phyloP scores from a whole-genome alignment of 2,113 vertebrate genomes.

The Tragelaphus imberbis region DNA sequence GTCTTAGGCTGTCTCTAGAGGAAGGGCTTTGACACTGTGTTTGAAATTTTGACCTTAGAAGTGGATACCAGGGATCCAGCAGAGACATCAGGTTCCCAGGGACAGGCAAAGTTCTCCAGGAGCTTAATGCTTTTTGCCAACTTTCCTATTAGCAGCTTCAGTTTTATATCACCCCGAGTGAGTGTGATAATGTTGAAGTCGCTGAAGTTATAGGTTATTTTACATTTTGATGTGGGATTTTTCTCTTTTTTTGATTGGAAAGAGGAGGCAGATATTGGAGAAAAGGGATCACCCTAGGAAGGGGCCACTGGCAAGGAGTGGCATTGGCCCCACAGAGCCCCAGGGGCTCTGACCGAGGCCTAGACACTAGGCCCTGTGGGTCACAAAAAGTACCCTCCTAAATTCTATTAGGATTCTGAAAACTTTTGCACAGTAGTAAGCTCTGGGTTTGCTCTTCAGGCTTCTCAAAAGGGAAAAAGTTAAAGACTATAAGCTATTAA shows the following conservation, averaged over 20 bases:
- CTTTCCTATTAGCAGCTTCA: constrained; percentile 82
- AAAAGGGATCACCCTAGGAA: constrained; percentile 64
- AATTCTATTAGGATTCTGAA: constrained; percentile 74
- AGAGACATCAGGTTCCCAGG: constrained; percentile 28
- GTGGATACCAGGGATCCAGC: constrained; percentile 46
- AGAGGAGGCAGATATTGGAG: constrained; percentile 54
- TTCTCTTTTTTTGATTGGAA: not conserved
- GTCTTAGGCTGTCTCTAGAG: not conserved
- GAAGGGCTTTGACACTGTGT: constrained; percentile 76
- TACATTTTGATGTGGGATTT: constrained; percentile 33
- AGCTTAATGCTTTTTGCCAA: constrained; percentile 78
- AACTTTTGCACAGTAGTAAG: constrained; percentile 87
- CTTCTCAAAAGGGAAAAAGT: constrained; percentile 82
- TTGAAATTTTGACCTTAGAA: constrained; percentile 14
- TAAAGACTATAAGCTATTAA: constrained; percentile 78
- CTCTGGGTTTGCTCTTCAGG: constrained; percentile 77
- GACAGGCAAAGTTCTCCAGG: constrained; percentile 85
- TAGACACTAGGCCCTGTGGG: not conserved
- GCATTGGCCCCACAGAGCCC: not conserved
- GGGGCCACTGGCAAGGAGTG: constrained; percentile 31
- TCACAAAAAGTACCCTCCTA: constrained; percentile 51
- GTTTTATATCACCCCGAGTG: constrained; percentile 75
- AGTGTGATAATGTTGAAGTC: constrained; percentile 77
- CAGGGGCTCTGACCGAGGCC: not conserved
- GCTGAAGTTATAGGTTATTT: constrained; percentile 91